Evolutionary conservation across 2,888 invertebrate species (phyloP).

Genomic region (Drosophila histrio): DNA sequence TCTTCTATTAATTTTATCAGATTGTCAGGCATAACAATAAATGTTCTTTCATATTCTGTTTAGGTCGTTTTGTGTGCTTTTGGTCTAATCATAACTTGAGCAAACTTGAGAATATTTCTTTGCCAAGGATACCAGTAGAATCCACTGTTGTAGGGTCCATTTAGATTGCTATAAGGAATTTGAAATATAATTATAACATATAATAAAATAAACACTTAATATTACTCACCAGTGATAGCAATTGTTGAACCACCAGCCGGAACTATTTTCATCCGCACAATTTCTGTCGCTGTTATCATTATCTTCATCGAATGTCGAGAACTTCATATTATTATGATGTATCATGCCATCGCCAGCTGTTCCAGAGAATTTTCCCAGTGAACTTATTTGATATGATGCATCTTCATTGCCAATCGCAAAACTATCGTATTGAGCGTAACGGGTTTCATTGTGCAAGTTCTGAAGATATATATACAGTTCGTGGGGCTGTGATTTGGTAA

Average conservation of each 20-base stretch:
- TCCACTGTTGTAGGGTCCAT: constrained; percentile 85
- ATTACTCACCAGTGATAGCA: constrained; percentile 87
- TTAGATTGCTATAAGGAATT: constrained; percentile 85
- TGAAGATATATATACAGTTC: constrained; percentile 87
- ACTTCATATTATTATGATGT: constrained; percentile 88
- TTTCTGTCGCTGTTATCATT: constrained; percentile 86
- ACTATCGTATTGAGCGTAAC: constrained; percentile 86
- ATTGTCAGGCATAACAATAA: no score
- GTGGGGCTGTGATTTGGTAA: constrained; percentile 81
- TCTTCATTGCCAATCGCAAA: constrained; percentile 88
- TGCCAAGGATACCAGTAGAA: constrained; percentile 86
- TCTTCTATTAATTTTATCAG: no score
- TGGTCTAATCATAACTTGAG: constrained; percentile 86
- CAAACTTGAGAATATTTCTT: constrained; percentile 86
- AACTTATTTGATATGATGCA: constrained; percentile 87
- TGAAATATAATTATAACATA: neutral
- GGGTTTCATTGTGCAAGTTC: constrained; percentile 86
- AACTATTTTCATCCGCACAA: constrained; percentile 88
- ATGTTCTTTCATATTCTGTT: neutral
- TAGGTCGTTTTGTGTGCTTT: neutral
- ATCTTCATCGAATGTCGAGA: constrained; percentile 88
- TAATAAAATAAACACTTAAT: fast-evolving
- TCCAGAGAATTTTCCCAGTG: constrained; percentile 87
- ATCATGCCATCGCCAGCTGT: constrained; percentile 88
- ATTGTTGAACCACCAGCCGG: constrained; percentile 90